These are phyloP conservation scores for Phalera bucephala DNA, from an alignment of 2,888 invertebrate genomes.

Conservation along the genomic window DNA sequence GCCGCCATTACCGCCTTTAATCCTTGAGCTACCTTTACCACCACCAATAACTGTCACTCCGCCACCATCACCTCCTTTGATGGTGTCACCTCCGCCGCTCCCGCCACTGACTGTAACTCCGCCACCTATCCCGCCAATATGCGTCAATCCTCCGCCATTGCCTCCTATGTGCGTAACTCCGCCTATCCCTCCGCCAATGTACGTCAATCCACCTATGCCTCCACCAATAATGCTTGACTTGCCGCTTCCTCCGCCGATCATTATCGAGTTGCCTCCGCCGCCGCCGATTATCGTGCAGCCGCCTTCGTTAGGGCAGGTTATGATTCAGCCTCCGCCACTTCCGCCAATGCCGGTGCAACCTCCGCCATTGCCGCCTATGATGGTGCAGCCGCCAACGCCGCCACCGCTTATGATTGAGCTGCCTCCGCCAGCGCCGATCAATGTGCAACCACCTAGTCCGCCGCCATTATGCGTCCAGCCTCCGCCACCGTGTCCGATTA, in stretches of 20 bases:
- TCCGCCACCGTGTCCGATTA: conserved; percentile 59
- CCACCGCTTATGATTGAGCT: conserved; percentile 61
- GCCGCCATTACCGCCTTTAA: conserved; percentile 50
- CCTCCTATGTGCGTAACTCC: conserved; percentile 59
- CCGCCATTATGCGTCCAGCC: conserved; percentile 63
- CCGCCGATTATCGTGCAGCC: conserved; percentile 68
- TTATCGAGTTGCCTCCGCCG: conserved; percentile 62
- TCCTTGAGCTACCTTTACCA: conserved; percentile 51
- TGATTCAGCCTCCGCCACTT: conserved; percentile 65
- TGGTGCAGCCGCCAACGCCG: conserved; percentile 61
- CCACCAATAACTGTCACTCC: conserved; percentile 56
- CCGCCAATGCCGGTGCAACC: conserved; percentile 68
- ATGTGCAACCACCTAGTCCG: conserved; percentile 61
- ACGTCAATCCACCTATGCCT: conserved; percentile 52
- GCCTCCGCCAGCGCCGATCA: conserved; percentile 59
- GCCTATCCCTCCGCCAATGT: conserved; percentile 56
- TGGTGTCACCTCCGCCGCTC: conserved; percentile 47
- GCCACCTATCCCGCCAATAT: conserved; percentile 54
- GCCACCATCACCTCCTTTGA: conserved; percentile 49
- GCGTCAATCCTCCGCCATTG: conserved; percentile 56
- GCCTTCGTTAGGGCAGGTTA: conserved; percentile 59
- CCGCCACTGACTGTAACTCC: conserved; percentile 58
- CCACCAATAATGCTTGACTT: conserved; percentile 53
- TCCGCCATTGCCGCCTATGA: conserved; percentile 60
- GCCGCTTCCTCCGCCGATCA: conserved; percentile 57